These are phyloP conservation scores for Eubucco bourcierii DNA, from an alignment of 2,113 vertebrate species.

Conservation along the genomic window DNA sequence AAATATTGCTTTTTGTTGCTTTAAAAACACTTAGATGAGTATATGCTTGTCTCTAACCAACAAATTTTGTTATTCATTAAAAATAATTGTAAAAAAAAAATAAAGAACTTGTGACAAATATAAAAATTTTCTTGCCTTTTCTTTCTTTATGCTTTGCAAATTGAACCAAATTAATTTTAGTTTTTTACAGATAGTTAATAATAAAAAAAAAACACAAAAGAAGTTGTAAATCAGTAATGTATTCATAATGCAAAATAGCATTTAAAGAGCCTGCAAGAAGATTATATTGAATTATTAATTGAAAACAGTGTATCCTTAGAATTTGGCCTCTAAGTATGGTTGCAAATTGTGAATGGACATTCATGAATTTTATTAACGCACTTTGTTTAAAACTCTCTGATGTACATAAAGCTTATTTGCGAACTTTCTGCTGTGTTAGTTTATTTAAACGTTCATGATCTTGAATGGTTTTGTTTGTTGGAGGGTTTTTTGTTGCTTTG, in stretches of 20 bases:
- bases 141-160: background rate
- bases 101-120: background rate
- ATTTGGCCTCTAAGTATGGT: background rate
- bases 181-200: constrained; percentile 8
- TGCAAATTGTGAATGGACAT: background rate
- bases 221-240: background rate
- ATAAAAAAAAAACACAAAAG: background rate
- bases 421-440: background rate
- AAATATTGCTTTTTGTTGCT: background rate
- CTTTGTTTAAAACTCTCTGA: background rate
- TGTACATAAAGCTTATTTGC: background rate
- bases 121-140: background rate
- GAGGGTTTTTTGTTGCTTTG: background rate
- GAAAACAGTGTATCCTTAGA: background rate
- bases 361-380: background rate
- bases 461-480: too few relatives aligned
- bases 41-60: background rate
- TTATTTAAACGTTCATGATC: background rate
- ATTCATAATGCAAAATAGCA: background rate
- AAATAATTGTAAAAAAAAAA: background rate
- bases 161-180: background rate
- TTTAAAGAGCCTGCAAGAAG: background rate
- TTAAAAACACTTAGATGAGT: background rate
- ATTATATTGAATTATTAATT: constrained; percentile 28
- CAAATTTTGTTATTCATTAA: background rate